Percentiles rank a stretch among this genome's conserved stretches.
Conservation (phyloP, 2,888 invertebrate genomes). For the Aspidiotus destructor region DNA sequence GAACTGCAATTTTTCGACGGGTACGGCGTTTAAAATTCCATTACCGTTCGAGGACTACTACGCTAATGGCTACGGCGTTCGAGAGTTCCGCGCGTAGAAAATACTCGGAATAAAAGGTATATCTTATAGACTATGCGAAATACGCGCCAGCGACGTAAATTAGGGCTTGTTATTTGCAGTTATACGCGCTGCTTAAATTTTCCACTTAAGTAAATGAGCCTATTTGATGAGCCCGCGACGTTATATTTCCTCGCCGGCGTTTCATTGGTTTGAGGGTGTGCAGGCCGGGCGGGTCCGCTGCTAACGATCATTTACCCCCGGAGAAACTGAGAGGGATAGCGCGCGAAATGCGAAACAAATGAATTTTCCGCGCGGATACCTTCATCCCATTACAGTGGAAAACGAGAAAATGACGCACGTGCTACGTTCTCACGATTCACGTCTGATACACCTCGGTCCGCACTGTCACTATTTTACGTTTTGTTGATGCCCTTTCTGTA, state of each 20-base stretch:
- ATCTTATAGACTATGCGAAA: no score
- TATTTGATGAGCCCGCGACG: constrained; percentile 30
- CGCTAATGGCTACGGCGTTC: constrained; percentile 24
- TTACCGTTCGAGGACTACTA: constrained; percentile 11
- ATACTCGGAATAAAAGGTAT: constrained; percentile 7
- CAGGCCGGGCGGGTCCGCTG: neutral
- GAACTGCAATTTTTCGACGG: neutral
- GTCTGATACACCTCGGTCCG: neutral
- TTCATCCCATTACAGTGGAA: constrained; percentile 32
- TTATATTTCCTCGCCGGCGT: constrained; percentile 30
- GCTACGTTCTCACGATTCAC: constrained; percentile 26
- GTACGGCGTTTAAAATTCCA: constrained; percentile 28
- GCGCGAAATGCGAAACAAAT: constrained; percentile 32
- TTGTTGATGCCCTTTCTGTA: no score
- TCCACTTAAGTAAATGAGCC: constrained; percentile 32
- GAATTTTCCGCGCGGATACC: constrained; percentile 32
- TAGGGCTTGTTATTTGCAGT: constrained; percentile 20
- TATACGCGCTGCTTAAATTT: constrained; percentile 21
- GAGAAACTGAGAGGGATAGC: constrained; percentile 18
- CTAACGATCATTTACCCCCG: neutral
- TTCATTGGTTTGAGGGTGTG: constrained; percentile 27
- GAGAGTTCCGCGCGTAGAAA: constrained; percentile 9
- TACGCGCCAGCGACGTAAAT: constrained; percentile 9
- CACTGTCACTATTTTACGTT: no score
- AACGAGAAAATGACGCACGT: constrained; percentile 31